Base-by-base conservation (phyloP, 2,888 invertebrate genomes). In the Coleophora flavipennella region DNA sequence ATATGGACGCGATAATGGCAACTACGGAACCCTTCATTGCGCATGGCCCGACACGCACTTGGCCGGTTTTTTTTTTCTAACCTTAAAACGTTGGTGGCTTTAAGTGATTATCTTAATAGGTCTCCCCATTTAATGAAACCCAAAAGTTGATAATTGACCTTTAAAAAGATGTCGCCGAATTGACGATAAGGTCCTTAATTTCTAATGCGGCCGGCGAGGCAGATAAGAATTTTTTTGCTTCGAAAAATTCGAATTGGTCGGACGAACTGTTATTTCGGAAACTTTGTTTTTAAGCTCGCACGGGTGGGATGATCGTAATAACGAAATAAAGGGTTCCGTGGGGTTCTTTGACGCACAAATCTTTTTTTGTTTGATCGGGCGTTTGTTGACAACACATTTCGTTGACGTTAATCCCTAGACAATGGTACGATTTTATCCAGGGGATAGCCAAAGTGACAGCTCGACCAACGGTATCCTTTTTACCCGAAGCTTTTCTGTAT, bases 361-460 rank as follows among this genome's bases (percentile, higher is more conserved):
- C 75, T 75, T 77, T 20, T n/a, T 77, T 75, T 83, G 75, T 83
- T 80, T 83, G 78, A 77, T 77, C 80, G 75, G 72, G 76, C 80
- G 74, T 79, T 74, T 76, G 80, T 78, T 77, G 78, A 77, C 79
- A 77, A 79, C 75, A 73, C 78, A 72, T 81, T 20, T 77, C 72
- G 77, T 78, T 78, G 83, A 83, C 83, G 74, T 65, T 83, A 83
- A 84, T 84, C 83, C 80, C 62, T 55, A 70, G 68, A 84, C 80
- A 84, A 84, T 83, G 62, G 75, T 4, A 53, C 62, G 62, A 61
- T 68, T 71, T 79, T 75, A 68, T 78, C 76, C 65, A 64, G 50
- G 59, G 62, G 57, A 57, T 53, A 55, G 50, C 54, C 59, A 57
- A 61, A 70, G 67, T 67, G 65, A 67, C 63, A 48, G 57, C 50